Conservation (phyloP, 2,888 invertebrate genomes). For the Leptothorax acervorum region DNA sequence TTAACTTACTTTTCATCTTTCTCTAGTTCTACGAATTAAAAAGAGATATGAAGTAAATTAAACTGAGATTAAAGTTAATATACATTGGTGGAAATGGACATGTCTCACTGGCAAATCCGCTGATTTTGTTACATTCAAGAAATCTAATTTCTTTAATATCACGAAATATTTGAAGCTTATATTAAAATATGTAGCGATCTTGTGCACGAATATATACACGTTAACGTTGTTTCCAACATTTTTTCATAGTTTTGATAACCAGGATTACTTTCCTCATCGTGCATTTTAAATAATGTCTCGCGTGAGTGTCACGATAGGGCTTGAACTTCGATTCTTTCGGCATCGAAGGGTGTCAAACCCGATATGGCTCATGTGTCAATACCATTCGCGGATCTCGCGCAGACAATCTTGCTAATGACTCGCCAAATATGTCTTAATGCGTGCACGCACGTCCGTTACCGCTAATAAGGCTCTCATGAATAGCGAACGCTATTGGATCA, state of each 20-base stretch:
- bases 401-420: constrained; percentile 43
- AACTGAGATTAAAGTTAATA: no score
- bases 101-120: not conserved
- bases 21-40: no score
- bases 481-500: constrained; percentile 52
- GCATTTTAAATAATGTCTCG: not conserved
- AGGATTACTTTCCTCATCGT: not conserved
- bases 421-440: constrained; percentile 54
- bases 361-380: constrained; percentile 27
- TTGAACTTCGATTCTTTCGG: constrained; percentile 4
- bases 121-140: not conserved
- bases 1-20: no score
- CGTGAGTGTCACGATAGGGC: not conserved
- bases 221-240: not conserved
- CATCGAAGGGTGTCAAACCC: not conserved
- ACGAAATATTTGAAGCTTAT: not conserved
- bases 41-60: no score
- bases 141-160: not conserved
- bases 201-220: no score
- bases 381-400: constrained; percentile 37
- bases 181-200: not conserved
- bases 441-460: constrained; percentile 49
- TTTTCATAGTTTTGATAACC: not conserved
- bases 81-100: no score
- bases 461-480: constrained; percentile 55